These are phyloP conservation scores for Chrysocyon brachyurus DNA, from an alignment of 2,797 vertebrate genomes.

Conservation along the genomic window DNA sequence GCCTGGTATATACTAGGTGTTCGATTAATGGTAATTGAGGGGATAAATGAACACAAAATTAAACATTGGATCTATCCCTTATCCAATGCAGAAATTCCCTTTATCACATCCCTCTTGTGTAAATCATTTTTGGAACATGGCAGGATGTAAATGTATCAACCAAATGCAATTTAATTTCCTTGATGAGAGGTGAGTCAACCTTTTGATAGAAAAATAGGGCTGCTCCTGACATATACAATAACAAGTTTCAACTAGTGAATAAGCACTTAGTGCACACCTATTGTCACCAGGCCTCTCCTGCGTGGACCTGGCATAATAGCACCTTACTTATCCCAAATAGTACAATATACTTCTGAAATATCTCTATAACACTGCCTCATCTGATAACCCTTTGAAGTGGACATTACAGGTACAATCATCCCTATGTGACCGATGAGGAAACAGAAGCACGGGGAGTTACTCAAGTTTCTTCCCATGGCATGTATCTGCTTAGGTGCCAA, in stretches of 20 bases:
- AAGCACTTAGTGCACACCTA: rapidly evolving
- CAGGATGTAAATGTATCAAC: background rate
- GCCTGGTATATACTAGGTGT: background rate
- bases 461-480: background rate
- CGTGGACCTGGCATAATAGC: background rate
- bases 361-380: background rate
- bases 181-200: background rate
- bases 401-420: background rate
- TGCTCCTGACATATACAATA: background rate
- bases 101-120: background rate
- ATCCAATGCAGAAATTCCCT: background rate
- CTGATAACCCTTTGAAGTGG: background rate
- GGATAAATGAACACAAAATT: background rate
- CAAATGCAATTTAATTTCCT: background rate
- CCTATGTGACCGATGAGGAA: background rate
- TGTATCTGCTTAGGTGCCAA: background rate
- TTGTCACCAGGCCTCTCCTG: background rate
- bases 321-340: background rate
- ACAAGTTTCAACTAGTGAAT: background rate
- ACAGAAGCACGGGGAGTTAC: background rate
- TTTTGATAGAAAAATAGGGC: background rate
- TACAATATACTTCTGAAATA: background rate
- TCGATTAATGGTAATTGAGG: background rate
- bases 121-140: background rate
- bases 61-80: background rate